Evolutionary conservation across 2,888 invertebrate species (phyloP).

Genomic region (Plagodis pulveraria): DNA sequence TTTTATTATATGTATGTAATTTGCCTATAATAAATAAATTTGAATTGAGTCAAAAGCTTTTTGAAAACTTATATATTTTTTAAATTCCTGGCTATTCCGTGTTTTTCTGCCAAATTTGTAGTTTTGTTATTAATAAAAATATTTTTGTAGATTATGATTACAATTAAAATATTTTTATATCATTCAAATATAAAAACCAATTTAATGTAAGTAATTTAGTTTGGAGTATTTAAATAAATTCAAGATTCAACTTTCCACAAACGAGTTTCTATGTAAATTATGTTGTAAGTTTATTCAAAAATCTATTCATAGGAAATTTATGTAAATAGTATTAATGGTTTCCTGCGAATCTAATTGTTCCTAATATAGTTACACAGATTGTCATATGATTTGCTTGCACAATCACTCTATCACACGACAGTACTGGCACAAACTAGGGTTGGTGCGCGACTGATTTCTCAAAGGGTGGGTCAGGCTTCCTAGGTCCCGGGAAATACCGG

Average conservation of each 20-base stretch:
- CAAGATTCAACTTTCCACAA: slow-evolving; percentile 19
- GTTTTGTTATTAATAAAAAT: too few relatives aligned
- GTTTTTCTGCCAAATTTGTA: too few relatives aligned
- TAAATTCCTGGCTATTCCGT: too few relatives aligned
- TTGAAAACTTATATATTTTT: too few relatives aligned
- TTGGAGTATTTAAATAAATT: slow-evolving; percentile 1
- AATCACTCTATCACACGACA: slow-evolving; percentile 8
- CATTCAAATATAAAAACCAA: too few relatives aligned
- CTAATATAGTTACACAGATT: too few relatives aligned
- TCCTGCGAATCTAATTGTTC: slow-evolving; percentile 2
- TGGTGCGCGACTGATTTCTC: slow-evolving; percentile 4
- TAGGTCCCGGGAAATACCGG: slow-evolving; percentile 45
- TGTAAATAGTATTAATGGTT: slow-evolving; percentile 4
- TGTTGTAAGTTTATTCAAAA: not conserved
- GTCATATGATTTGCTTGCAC: not conserved
- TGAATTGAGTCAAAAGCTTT: too few relatives aligned
- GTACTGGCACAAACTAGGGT: slow-evolving; percentile 4
- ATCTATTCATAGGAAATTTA: too few relatives aligned
- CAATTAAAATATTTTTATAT: too few relatives aligned
- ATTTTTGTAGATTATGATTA: too few relatives aligned
- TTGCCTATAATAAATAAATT: too few relatives aligned
- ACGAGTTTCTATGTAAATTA: slow-evolving; percentile 13
- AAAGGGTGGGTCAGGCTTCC: slow-evolving; percentile 5
- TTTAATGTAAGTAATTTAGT: not conserved
- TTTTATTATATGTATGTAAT: too few relatives aligned